A percentile compares a stretch with the other conserved stretches of the same genome.
Conservation (phyloP, 2,888 invertebrate genomes). For the Zeuzera pyrina region DNA sequence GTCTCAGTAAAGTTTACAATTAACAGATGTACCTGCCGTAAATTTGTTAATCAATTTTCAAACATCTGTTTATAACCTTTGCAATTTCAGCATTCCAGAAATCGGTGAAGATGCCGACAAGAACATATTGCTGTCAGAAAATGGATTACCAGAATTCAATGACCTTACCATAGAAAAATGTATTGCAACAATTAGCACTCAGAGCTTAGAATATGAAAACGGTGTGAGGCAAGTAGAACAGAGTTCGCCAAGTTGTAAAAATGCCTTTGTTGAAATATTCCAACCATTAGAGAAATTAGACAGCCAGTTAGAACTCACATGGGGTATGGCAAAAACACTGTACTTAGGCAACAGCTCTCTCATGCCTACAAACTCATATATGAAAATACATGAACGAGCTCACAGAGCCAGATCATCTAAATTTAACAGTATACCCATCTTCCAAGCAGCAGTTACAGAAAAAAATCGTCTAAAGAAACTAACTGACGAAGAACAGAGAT, state of each 20-base stretch:
- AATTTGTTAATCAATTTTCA: too few relatives aligned
- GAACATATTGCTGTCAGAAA: constrained; percentile 81
- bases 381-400: constrained; percentile 86
- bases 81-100: constrained; percentile 82
- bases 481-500: constrained; percentile 77
- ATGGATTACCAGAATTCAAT: constrained; percentile 86
- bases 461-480: constrained; percentile 53
- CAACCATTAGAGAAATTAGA: constrained; percentile 82
- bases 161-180: constrained; percentile 88
- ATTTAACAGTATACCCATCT: constrained; percentile 80
- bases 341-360: constrained; percentile 84
- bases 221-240: constrained; percentile 79
- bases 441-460: constrained; percentile 76
- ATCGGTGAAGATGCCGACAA: constrained; percentile 88
- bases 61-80: too few relatives aligned
- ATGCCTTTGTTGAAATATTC: constrained; percentile 80
- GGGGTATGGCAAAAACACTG: constrained; percentile 89
- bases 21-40: too few relatives aligned
- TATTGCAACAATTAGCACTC: constrained; percentile 86
- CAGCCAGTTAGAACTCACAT: constrained; percentile 84
- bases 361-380: constrained; percentile 85
- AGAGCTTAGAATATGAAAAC: constrained; percentile 86
- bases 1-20: too few relatives aligned
- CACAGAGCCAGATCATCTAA: constrained; percentile 81
- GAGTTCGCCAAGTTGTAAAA: constrained; percentile 49